These are phyloP conservation scores for Alsophila aescularia DNA, from an alignment of 2,888 invertebrate species.

Conservation along the genomic window DNA sequence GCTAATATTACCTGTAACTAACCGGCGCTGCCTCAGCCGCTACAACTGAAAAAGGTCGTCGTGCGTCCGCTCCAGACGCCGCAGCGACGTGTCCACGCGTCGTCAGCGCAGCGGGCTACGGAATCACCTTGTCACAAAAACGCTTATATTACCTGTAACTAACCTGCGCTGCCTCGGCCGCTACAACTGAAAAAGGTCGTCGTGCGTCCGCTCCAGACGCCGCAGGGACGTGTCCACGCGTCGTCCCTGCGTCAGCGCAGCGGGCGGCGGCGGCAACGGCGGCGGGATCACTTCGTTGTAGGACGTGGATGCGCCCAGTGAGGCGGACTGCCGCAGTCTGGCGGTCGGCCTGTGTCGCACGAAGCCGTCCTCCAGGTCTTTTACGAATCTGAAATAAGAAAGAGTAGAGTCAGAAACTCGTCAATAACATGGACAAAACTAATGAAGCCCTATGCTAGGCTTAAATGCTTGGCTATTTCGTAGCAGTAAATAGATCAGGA, in stretches of 20 bases:
- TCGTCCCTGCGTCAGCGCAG: conserved; percentile 92
- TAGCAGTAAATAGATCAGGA: too few relatives aligned
- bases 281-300: conserved; percentile 78
- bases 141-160: background rate
- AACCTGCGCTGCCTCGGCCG: conserved; percentile 83
- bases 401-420: background rate
- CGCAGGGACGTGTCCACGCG: conserved; percentile 92
- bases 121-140: conserved; percentile 67
- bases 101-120: conserved; percentile 87
- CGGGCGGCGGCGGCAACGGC: conserved; percentile 83
- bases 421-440: too few relatives aligned
- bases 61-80: conserved; percentile 92
- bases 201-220: conserved; percentile 92
- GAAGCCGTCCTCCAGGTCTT: conserved; percentile 81
- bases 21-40: conserved; percentile 85
- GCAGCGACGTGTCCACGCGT: conserved; percentile 91
- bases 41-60: conserved; percentile 95
- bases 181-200: conserved; percentile 97
- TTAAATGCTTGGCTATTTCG: too few relatives aligned
- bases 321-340: conserved; percentile 84
- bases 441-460: too few relatives aligned
- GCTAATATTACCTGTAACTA: background rate
- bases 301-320: conserved; percentile 75
- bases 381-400: conserved; percentile 77
- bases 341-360: conserved; percentile 82